Base-by-base conservation (phyloP, 2,113 vertebrate species). In the Chunga burmeisteri region DNA sequence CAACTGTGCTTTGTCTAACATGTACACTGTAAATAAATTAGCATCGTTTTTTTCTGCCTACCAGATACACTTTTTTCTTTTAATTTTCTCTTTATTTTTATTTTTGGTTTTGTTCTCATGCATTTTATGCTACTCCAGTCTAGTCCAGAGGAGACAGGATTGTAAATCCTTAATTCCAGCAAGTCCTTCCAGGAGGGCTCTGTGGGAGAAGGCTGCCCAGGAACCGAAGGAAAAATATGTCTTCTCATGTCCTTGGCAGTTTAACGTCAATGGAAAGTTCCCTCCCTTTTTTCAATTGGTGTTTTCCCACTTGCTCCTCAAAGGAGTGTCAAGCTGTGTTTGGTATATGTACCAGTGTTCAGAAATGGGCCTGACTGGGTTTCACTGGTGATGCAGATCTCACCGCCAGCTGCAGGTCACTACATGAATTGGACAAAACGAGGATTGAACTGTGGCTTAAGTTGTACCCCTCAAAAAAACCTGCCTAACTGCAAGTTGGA, bases 141-240 rank as follows among this genome's bases (percentile, higher is more conserved):
- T 34, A 78, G 13, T 79, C 29, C 34, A 58, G 46, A 93, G 44
- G 20, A 75, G 49, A 16, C 9, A 46, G 44, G 18, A 53, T 9
- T 86, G 36, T 47, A 80, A 89, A 82, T 70, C 22, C 21, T 68
- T 55, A 47, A 67, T 61, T 95, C 20, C 70, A 74, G 6, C 1
- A 89, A 68, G 18, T 63, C 12, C 8, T 94, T 77, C 44, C 29
- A 38, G 36, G 32, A 87, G 19, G 53, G 9, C 3, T 85, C 36
- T 80, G 21, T 38, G 50, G n/a, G 16, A 65, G 14, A 71, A 56
- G 13, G 47, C 46, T 78, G 25, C 19, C 10, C 42, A 58, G 42
- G 32, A 85, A 82, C 11, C 3, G 0, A 0, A 70, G 30, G 9
- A 34, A 80, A 72, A 74, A 72, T 7, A 32, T 6, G 8, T 47